Percentiles rank a stretch among this genome's conserved stretches.
Conservation (phyloP, 2,888 invertebrate genomes). For the Eretmocerus hayati region DNA sequence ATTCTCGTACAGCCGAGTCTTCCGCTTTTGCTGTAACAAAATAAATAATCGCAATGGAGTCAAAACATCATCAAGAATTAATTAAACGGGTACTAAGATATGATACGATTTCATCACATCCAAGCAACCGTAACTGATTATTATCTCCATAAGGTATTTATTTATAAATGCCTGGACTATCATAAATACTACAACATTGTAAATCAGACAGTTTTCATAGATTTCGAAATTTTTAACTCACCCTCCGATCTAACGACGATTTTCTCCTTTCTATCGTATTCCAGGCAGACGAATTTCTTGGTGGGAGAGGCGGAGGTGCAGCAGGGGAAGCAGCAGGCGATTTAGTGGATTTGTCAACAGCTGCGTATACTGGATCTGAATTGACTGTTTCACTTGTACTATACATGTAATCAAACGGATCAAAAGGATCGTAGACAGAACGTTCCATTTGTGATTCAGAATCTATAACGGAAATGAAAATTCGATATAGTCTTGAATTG, state of each 20-base stretch:
- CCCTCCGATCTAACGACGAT: constrained; percentile 44
- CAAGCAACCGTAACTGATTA: no score
- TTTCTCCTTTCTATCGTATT: constrained; percentile 50
- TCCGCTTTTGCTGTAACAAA: constrained; percentile 49
- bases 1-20: constrained; percentile 65
- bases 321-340: constrained; percentile 49
- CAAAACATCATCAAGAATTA: no score
- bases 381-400: constrained; percentile 57
- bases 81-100: no score
- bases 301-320: constrained; percentile 57
- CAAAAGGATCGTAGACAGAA: constrained; percentile 68
- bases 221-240: constrained; percentile 31
- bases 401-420: constrained; percentile 73
- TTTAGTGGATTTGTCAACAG: constrained; percentile 55
- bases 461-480: no score
- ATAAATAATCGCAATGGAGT: no score
- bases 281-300: constrained; percentile 52
- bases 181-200: no score
- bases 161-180: no score
- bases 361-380: constrained; percentile 64
- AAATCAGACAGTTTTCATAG: no score
- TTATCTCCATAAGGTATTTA: no score
- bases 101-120: no score
- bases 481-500: no score
- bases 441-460: constrained; percentile 54